Base-by-base conservation (phyloP, 1,140 invertebrate genomes). In the Drosophila neocordata region DNA sequence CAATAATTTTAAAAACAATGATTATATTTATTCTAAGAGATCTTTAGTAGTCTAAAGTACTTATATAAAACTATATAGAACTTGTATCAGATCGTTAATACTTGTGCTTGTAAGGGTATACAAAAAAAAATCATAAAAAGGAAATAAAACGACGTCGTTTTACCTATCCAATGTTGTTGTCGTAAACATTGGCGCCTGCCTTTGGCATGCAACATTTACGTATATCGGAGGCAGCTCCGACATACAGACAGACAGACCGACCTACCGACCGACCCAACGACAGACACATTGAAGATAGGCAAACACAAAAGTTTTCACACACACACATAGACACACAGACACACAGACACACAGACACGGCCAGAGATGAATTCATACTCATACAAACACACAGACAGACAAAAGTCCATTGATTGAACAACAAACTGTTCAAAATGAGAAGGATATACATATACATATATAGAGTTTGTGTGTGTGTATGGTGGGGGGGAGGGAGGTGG, bases 371-470 rank as follows among this genome's bases (percentile, higher is more conserved):
- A 59, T 34, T 59, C 27, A 31, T 22, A 60, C 38, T 44, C 13
- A 48, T 56, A 65, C 61, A 76, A 60, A 44, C 8, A 44, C 41
- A 48, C 8, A 48, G 41, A 48, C 18, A 18, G 15, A 48, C 41
- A 85, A 85, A 85, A 85, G 77, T 71, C 81, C 82, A 85, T 85
- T 85, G 81, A 85, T 85, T 85, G 81, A 85, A 85, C 81, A 75
- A 69, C 77, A 64, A 69, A 56, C 44, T 38, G 64, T 60, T 66
- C 58, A 65, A 69, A 64, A 48, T 56, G 9, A 27, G 35, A 24
- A 27, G 4, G 20, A 55, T 24, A 20, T 13, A 11, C 18, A n/a
- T 4, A 31, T 8, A 38, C 8, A 35, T 18, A 24, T 8, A 34
- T 13, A 56, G 27, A 31, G 22, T 20, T 15, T 15, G 18, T 35